A percentile compares a stretch with the other conserved stretches of the same genome.
These are phyloP conservation scores for Melanotaenia duboulayi DNA, from an alignment of 2,113 vertebrate genomes.

Conservation along the genomic window DNA sequence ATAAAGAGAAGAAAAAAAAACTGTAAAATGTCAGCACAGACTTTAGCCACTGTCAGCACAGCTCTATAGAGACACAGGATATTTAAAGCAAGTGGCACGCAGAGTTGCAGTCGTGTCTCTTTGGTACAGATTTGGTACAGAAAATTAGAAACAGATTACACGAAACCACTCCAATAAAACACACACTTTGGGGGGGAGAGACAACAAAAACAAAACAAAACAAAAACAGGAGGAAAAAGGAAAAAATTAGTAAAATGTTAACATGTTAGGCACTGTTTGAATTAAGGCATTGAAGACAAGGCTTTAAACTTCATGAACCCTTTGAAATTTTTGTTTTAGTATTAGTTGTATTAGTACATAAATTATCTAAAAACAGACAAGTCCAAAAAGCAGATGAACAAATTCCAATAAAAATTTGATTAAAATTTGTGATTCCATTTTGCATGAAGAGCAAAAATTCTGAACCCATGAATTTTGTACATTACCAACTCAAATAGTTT, in stretches of 20 bases:
- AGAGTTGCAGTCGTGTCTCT: conserved; percentile 4
- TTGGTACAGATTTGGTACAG: neutral
- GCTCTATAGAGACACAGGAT: neutral
- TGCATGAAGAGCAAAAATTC: neutral
- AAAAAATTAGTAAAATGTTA: too few relatives aligned
- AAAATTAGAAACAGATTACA: neutral
- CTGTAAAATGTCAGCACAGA: conserved; percentile 28
- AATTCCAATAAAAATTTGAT: too few relatives aligned
- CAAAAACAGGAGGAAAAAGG: too few relatives aligned
- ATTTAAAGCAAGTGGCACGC: conserved; percentile 33
- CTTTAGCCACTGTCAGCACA: conserved; percentile 26
- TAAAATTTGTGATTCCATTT: too few relatives aligned
- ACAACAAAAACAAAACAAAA: neutral
- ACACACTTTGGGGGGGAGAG: neutral
- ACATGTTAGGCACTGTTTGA: too few relatives aligned
- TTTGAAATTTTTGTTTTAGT: too few relatives aligned
- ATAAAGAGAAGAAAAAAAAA: neutral
- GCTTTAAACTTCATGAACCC: too few relatives aligned
- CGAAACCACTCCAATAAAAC: neutral
- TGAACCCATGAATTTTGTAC: neutral
- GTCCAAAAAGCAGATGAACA: too few relatives aligned
- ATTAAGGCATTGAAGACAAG: too few relatives aligned
- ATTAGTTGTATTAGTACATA: too few relatives aligned
- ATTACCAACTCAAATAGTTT: neutral
- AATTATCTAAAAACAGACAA: too few relatives aligned